phyloP scores from a whole-genome alignment of 2,797 vertebrate species.

The Steatocranus sp. region DNA sequence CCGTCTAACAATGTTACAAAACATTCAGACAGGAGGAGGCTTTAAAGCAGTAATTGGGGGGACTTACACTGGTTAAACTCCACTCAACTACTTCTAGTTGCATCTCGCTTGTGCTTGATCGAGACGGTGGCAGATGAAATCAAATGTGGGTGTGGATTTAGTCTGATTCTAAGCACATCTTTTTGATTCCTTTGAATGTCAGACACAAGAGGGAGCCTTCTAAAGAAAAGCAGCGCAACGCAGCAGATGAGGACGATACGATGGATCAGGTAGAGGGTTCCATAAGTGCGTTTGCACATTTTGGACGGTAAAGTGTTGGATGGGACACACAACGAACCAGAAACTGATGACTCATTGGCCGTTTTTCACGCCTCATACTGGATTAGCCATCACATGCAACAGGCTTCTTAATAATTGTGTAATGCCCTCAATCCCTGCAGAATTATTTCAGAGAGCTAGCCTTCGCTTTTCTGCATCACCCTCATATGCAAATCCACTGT shows the following conservation, averaged over 20 bases:
- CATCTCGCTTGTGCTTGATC: conserved; percentile 57
- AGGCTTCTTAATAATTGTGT: conserved; percentile 58
- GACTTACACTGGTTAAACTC: conserved; percentile 65
- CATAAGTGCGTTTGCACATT: background rate
- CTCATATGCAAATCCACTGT: background rate
- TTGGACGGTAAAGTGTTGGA: background rate
- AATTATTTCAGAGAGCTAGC: conserved; percentile 47
- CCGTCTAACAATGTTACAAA: conserved; percentile 77
- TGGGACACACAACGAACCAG: conserved; percentile 9
- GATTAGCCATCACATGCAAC: conserved; percentile 70
- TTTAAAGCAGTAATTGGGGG: conserved; percentile 72
- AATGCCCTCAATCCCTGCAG: conserved; percentile 57
- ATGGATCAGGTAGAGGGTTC: background rate
- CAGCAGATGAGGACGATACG: background rate
- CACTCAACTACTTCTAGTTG: conserved; percentile 58
- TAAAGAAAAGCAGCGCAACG: background rate
- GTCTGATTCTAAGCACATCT: conserved; percentile 44
- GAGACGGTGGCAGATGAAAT: conserved; percentile 52
- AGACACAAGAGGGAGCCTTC: conserved; percentile 12
- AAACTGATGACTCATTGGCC: conserved; percentile 57
- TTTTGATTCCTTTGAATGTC: conserved; percentile 44
- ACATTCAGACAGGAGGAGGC: conserved; percentile 74
- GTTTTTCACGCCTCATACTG: conserved; percentile 44
- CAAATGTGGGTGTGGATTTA: conserved; percentile 61
- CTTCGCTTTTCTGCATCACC: conserved; percentile 37